Conservation (phyloP, 1,140 invertebrate species). For the Lepeophtheirus salmonis region DNA sequence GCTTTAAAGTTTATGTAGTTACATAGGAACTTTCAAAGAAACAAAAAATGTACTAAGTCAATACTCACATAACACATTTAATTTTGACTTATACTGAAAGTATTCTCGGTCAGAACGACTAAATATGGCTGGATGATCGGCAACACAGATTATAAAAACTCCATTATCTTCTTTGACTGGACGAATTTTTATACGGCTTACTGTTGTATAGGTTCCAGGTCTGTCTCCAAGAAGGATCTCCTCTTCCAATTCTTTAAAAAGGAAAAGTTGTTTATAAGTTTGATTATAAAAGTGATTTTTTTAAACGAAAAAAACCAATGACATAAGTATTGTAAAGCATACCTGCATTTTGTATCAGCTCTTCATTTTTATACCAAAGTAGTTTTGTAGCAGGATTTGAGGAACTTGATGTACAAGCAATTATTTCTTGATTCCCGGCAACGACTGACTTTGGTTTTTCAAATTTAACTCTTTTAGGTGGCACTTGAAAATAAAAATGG, state of each 20-base stretch:
- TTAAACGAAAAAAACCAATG: neutral
- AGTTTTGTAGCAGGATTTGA: neutral
- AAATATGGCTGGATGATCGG: neutral
- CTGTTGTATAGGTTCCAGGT: conserved; percentile 2
- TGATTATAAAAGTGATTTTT: too few species aligned
- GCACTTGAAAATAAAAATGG: neutral
- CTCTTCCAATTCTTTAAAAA: neutral
- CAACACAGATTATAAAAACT: neutral
- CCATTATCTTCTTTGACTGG: neutral
- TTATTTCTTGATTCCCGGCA: neutral
- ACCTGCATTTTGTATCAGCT: conserved; percentile 10
- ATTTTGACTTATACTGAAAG: neutral
- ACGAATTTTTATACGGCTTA: neutral
- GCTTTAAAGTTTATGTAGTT: too few species aligned
- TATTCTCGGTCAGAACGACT: neutral
- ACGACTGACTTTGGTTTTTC: neutral
- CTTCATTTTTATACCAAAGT: conserved; percentile 1
- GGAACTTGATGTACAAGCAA: neutral
- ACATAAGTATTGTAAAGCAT: neutral
- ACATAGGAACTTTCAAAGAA: too few species aligned
- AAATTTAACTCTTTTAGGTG: neutral
- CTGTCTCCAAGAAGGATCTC: neutral
- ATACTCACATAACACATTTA: conserved; percentile 8
- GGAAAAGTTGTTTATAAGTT: neutral
- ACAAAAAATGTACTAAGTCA: too few species aligned